Conservation (phyloP, 1,140 invertebrate genomes). For the Venturia canescens region DNA sequence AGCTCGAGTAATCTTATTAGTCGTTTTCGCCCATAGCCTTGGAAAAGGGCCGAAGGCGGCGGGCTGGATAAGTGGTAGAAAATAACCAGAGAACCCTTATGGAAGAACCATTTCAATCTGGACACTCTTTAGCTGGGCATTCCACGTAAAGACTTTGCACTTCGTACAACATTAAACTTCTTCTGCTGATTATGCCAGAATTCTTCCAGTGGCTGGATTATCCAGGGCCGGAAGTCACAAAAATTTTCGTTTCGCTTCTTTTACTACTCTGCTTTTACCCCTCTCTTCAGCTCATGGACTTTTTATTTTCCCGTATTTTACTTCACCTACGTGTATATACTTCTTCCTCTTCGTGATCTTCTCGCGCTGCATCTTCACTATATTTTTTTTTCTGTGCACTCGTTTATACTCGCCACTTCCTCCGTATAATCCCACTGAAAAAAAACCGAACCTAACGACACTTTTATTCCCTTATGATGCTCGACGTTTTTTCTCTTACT, state of each 20-base stretch:
- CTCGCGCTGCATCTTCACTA: neutral
- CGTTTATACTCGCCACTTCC: neutral
- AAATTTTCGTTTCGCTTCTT: neutral
- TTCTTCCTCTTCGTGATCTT: neutral
- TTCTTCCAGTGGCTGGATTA: neutral
- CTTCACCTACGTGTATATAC: no score
- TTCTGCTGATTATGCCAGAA: neutral
- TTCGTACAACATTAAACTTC: neutral
- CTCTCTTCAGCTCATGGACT: neutral
- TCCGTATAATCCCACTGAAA: slow-evolving; percentile 7
- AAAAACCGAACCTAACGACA: slow-evolving; percentile 49
- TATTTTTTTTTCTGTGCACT: neutral
- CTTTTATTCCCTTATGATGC: slow-evolving; percentile 43
- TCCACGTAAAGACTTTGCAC: neutral
- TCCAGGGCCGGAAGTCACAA: neutral
- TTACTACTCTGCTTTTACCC: neutral
- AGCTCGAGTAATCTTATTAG: slow-evolving; percentile 55
- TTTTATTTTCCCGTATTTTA: no score
- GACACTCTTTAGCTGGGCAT: neutral
- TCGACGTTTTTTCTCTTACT: slow-evolving; percentile 42
- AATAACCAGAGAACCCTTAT: slow-evolving; percentile 3
- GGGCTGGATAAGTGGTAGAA: neutral
- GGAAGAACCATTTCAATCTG: neutral
- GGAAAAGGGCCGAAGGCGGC: no score
- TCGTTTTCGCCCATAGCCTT: slow-evolving; percentile 31